Evolutionary conservation across 2,888 invertebrate genomes (phyloP).

Genomic region (Ichneumoninae sp.): DNA sequence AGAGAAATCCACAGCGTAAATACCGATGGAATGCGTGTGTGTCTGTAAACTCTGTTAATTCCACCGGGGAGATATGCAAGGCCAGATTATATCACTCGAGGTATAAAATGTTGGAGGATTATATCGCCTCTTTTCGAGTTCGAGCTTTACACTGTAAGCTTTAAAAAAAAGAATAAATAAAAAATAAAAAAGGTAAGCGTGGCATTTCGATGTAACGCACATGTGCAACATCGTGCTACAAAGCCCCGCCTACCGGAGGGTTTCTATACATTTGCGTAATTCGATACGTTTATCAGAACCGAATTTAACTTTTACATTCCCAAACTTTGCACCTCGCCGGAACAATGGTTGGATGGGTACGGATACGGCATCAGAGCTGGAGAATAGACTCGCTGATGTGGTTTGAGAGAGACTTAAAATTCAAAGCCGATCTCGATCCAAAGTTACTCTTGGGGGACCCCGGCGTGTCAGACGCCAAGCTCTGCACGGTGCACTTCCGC

Average conservation of each 20-base stretch:
- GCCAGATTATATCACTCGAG: conserved; percentile 6
- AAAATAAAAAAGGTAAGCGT: neutral
- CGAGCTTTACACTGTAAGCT: conserved; percentile 4
- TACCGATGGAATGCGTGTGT: conserved; percentile 18
- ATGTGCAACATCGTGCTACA: conserved; percentile 26
- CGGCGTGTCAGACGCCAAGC: conserved; percentile 33
- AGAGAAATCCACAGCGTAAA: neutral
- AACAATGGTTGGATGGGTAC: conserved; percentile 30
- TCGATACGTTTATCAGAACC: conserved; percentile 17
- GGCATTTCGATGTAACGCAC: conserved; percentile 13
- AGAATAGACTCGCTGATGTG: conserved; percentile 12
- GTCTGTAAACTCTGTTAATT: neutral
- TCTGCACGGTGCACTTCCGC: conserved; percentile 43
- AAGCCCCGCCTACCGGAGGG: neutral
- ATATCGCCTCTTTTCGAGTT: conserved; percentile 14
- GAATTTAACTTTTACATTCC: conserved; percentile 44
- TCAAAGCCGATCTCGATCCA: conserved; percentile 60
- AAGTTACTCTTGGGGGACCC: conserved; percentile 53
- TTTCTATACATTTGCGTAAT: conserved; percentile 8
- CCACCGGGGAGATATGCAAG: neutral
- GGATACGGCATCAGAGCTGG: neutral
- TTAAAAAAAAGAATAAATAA: neutral
- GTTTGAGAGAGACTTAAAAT: conserved; percentile 55
- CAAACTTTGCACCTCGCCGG: conserved; percentile 29
- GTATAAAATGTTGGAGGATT: conserved; percentile 31